Evolutionary conservation across 2,888 invertebrate genomes (phyloP).

Genomic region (Diaperis boleti): DNA sequence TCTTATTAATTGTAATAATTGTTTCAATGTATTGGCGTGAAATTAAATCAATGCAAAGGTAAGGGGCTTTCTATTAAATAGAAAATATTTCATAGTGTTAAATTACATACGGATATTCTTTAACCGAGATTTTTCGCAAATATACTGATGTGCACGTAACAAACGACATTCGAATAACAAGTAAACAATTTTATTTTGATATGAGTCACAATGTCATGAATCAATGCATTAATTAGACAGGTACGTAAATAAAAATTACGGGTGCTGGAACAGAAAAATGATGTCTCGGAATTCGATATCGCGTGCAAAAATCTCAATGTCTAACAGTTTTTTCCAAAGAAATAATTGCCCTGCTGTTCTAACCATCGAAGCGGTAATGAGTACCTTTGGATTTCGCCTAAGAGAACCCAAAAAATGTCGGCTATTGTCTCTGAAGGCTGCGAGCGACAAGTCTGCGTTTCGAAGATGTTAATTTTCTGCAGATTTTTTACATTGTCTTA

Average conservation of each 20-base stretch:
- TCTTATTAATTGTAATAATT: too few species aligned
- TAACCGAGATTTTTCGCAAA: slow-evolving; percentile 13
- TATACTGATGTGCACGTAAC: slow-evolving; percentile 5
- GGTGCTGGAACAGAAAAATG: slow-evolving; percentile 24
- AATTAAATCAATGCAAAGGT: too few species aligned
- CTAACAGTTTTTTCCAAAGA: slow-evolving; percentile 35
- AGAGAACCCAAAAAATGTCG: slow-evolving; percentile 11
- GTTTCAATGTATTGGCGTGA: too few species aligned
- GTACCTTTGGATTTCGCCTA: slow-evolving; percentile 13
- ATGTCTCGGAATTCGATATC: slow-evolving; percentile 35
- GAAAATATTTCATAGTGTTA: too few species aligned
- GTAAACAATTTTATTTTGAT: slow-evolving; percentile 16
- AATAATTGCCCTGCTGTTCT: slow-evolving; percentile 30
- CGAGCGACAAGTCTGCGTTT: not conserved
- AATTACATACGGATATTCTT: too few species aligned
- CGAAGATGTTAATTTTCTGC: slow-evolving; percentile 6
- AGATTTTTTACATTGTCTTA: too few species aligned
- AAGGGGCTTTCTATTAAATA: too few species aligned
- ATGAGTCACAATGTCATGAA: slow-evolving; percentile 25
- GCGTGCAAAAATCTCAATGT: slow-evolving; percentile 43
- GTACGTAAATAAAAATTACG: slow-evolving; percentile 30
- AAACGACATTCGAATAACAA: slow-evolving; percentile 12
- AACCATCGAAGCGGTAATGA: slow-evolving; percentile 15
- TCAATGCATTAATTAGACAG: slow-evolving; percentile 25
- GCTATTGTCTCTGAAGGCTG: slow-evolving; percentile 2